Conservation (phyloP, 2,797 vertebrate genomes). For the Melanotaenia nigrans region DNA sequence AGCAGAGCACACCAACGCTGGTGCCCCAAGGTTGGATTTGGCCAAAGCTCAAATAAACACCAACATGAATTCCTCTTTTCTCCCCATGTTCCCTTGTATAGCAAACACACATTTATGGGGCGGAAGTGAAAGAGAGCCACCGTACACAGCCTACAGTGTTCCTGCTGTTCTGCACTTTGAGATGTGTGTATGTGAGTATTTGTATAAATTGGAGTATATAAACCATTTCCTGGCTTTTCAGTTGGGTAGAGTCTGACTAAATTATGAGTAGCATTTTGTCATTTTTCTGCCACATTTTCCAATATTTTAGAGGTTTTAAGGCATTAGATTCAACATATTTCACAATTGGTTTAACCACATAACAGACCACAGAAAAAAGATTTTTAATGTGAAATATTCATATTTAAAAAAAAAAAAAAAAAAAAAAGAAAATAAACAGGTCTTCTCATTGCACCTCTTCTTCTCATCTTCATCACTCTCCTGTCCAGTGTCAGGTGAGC, state of each 20-base stretch:
- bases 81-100: slow-evolving; percentile 77
- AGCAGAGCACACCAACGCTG: slow-evolving; percentile 41
- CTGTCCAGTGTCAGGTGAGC: slow-evolving; percentile 47
- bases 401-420: not conserved
- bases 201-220: slow-evolving; percentile 37
- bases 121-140: slow-evolving; percentile 74
- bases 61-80: slow-evolving; percentile 86
- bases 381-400: not conserved
- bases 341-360: not conserved
- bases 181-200: slow-evolving; percentile 45
- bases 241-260: slow-evolving; percentile 31
- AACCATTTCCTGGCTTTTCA: slow-evolving; percentile 31
- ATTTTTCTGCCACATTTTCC: slow-evolving; percentile 11
- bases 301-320: not conserved
- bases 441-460: slow-evolving; percentile 6
- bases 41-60: slow-evolving; percentile 85
- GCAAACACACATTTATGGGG: slow-evolving; percentile 83
- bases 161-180: slow-evolving; percentile 36
- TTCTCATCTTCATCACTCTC: slow-evolving; percentile 24
- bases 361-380: not conserved
- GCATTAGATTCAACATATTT: not conserved
- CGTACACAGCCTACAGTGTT: slow-evolving; percentile 82
- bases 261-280: slow-evolving; percentile 8
- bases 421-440: not conserved
- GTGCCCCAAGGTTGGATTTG: slow-evolving; percentile 73